Evolutionary conservation across 2,888 invertebrate genomes (phyloP), one percentile per base, ranked within the genome.

Genomic region (Erynnis tages): DNA sequence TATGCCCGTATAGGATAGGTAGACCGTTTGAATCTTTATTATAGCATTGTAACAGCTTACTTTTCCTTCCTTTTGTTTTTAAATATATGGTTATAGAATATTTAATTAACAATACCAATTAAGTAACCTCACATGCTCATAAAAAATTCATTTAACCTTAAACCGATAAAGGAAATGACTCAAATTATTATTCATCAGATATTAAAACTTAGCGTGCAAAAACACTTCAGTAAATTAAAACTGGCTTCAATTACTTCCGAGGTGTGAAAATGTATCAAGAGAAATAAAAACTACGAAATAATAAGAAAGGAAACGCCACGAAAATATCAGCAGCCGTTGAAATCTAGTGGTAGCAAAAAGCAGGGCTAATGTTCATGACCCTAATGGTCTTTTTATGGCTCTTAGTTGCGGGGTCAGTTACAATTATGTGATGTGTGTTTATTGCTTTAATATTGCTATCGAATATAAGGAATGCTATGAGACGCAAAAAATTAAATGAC

Each of bases 341-440:
- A 49, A 49, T 49, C 34, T 25, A 34, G 10, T 21, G 49, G 34
- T 14, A 19, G 49, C 40, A 49, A 49, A 49, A 49, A 49, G 13
- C 17, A 19, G 41, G 17, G 41, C 49, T 49, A 49, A 49, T 49
- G 41, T 34, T 49, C 34, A 49, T 49, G 49, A 43, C 49, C 49
- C 43, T 49, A 50, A 50, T 50, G 41, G 32, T 19, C 49, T 50
- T 50, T 48, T 50, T 50, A 43, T 50, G 27, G 27, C 41, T 41
- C 27, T 43, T 50, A 43, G 34, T 25, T 41, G 34, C 27, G 49
- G 35, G 41, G 49, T 35, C 49, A 43, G 23, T 34, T 35, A 50
- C 49, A 50, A 34, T 50, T 50, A 43, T 35, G 27, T 27, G 32
- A 43, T 50, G 41, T 49, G 34, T 41, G 19, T 49, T 49, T 49